Base-by-base conservation (phyloP, 2,797 vertebrate genomes). In the Argentina silus region DNA sequence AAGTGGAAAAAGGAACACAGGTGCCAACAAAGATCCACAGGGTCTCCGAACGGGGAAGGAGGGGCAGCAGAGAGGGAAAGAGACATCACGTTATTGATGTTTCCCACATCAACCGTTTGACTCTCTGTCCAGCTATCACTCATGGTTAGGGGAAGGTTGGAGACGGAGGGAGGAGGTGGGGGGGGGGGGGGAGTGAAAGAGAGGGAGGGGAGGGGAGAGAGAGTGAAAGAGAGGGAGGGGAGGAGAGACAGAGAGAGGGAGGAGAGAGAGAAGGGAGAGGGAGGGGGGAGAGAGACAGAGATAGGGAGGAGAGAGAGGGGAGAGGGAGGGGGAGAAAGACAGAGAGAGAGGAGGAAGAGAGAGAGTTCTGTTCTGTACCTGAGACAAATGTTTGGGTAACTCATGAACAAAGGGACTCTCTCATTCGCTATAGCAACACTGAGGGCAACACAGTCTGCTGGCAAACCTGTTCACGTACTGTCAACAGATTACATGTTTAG, bases 21-120 rank as follows among this genome's bases (percentile, higher is more conserved):
- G 84, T 86, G 79, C 67, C 81, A 77, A 81, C 78, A 78, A 78
- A 83, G 71, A 81, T 83, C 78, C 66, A 77, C 69, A 78, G 59
- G 71, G 43, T 74, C 75, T 79, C 78, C 62, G 27, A 19, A 56
- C 8, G 44, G 80, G 86, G 75, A 85, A 74, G 78, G 51, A 69
- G 80, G 79, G 82, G 73, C 76, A 43, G 23, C 59, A 10, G 47
- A 48, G 27, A 43, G 27, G 67, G 60, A 72, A 69, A 78, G 53
- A 85, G 71, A 81, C 75, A 71, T 72, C 56, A 47, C 43, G 81
- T 81, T 88, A 86, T 83, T 85, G 88, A 80, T 69, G 48, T 84
- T 78, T 67, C 64, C 67, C 79, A 85, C 76, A 65, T 83, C 76
- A 77, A 75, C 51, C 45, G 12, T 80, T 90, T 83, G 78, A 90